Percentiles rank a stretch among this genome's conserved stretches.
Evolutionary conservation across 2,797 vertebrate genomes (phyloP).

Genomic region (Denticeps clupeoides): DNA sequence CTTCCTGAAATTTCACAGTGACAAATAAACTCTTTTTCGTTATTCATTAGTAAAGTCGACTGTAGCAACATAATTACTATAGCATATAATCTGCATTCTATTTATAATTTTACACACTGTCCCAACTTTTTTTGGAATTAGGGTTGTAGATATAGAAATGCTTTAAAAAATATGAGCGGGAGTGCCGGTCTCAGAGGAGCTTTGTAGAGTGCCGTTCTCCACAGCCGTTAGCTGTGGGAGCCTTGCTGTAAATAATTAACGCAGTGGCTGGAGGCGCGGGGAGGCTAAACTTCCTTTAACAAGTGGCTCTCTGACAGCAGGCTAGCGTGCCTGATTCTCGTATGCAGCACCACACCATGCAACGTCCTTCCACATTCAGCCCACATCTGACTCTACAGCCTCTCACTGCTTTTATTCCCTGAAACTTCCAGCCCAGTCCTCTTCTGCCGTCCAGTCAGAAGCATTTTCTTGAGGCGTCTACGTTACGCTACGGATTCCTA

Average conservation of each 20-base stretch:
- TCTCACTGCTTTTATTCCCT: not conserved
- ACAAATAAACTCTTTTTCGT: too few relatives aligned
- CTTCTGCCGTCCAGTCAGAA: not conserved
- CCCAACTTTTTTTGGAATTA: too few relatives aligned
- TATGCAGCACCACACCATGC: constrained; percentile 31
- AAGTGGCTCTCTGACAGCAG: constrained; percentile 59
- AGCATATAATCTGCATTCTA: too few relatives aligned
- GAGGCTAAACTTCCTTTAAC: constrained; percentile 66
- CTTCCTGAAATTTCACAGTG: too few relatives aligned
- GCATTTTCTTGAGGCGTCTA: not conserved
- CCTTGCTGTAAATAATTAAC: constrained; percentile 66
- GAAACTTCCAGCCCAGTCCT: not conserved
- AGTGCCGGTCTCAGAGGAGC: constrained; percentile 10
- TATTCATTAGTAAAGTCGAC: too few relatives aligned
- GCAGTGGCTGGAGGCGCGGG: constrained; percentile 56
- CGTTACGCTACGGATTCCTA: not conserved
- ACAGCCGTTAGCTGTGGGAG: constrained; percentile 46
- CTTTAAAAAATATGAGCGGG: too few relatives aligned
- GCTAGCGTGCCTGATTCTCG: constrained; percentile 48
- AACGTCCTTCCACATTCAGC: too few relatives aligned
- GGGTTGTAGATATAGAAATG: too few relatives aligned
- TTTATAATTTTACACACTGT: too few relatives aligned
- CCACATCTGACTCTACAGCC: not conserved
- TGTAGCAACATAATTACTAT: too few relatives aligned
- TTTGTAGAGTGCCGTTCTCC: constrained; percentile 27